These are phyloP conservation scores for Sebastiscus tertius DNA, from an alignment of 2,797 vertebrate species.

Conservation along the genomic window DNA sequence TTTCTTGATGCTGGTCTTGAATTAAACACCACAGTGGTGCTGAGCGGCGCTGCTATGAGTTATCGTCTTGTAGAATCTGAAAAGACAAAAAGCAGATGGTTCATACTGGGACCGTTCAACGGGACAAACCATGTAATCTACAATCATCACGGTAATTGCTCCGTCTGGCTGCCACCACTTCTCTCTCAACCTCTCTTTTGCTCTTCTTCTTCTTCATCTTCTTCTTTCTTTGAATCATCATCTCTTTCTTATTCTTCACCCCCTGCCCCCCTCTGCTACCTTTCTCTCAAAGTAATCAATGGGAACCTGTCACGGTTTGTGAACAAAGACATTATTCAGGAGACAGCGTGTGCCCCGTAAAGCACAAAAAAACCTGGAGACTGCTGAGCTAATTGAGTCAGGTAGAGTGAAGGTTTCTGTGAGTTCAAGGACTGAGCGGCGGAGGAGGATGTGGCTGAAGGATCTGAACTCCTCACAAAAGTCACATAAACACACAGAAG, in stretches of 20 bases:
- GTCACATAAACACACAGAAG: slow-evolving; percentile 17
- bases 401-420: slow-evolving; percentile 52
- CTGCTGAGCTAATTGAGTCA: slow-evolving; percentile 47
- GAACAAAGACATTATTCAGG: slow-evolving; percentile 69
- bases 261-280: background rate
- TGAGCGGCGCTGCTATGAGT: slow-evolving; percentile 73
- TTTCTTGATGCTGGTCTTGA: slow-evolving; percentile 49
- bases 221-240: slow-evolving; percentile 15
- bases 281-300: slow-evolving; percentile 54
- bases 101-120: slow-evolving; percentile 26
- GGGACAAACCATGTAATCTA: slow-evolving; percentile 1
- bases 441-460: slow-evolving; percentile 65
- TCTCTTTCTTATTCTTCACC: slow-evolving; percentile 28
- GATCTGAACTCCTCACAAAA: slow-evolving; percentile 53
- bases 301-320: slow-evolving; percentile 46
- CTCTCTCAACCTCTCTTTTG: background rate
- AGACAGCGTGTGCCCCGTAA: slow-evolving; percentile 17
- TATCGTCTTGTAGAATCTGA: slow-evolving; percentile 83
- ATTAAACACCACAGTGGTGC: slow-evolving; percentile 44
- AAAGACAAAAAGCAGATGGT: slow-evolving; percentile 69
- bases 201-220: too few species aligned
- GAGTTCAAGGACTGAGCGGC: slow-evolving; percentile 70
- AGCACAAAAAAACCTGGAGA: slow-evolving; percentile 11
- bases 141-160: slow-evolving; percentile 24
- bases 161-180: slow-evolving; percentile 11